Conservation (phyloP, 2,113 vertebrate species). For the Aramus guarauna region DNA sequence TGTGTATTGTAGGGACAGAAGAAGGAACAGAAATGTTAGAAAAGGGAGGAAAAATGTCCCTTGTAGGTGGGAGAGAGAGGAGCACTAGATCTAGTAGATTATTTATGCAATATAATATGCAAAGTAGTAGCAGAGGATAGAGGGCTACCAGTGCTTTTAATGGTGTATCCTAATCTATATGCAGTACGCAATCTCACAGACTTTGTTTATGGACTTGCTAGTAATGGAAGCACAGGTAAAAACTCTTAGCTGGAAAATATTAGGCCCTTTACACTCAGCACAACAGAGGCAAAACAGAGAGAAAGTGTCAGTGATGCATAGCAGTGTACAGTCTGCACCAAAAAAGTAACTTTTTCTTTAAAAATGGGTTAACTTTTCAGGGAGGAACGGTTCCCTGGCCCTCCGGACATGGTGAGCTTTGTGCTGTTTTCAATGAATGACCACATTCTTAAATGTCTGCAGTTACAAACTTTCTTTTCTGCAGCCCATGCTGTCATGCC, state of each 20-base stretch:
- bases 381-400: neutral
- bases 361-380: neutral
- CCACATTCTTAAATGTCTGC: neutral
- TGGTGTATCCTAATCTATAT: neutral
- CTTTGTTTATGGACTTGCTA: neutral
- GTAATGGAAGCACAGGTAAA: neutral
- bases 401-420: neutral
- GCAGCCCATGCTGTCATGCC: neutral
- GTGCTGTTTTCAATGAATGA: neutral
- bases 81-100: neutral
- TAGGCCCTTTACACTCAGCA: neutral
- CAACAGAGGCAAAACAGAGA: neutral
- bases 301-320: neutral
- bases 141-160: neutral
- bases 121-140: neutral
- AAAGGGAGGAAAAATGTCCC: neutral
- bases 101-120: neutral
- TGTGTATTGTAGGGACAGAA: neutral
- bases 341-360: neutral
- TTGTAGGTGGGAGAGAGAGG: neutral
- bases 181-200: neutral
- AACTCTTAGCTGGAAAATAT: neutral
- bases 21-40: neutral
- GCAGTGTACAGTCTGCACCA: neutral
- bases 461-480: slow-evolving; percentile 6